These are phyloP conservation scores for Trachelus tabidus DNA, from an alignment of 2,888 invertebrate genomes.

Conservation along the genomic window DNA sequence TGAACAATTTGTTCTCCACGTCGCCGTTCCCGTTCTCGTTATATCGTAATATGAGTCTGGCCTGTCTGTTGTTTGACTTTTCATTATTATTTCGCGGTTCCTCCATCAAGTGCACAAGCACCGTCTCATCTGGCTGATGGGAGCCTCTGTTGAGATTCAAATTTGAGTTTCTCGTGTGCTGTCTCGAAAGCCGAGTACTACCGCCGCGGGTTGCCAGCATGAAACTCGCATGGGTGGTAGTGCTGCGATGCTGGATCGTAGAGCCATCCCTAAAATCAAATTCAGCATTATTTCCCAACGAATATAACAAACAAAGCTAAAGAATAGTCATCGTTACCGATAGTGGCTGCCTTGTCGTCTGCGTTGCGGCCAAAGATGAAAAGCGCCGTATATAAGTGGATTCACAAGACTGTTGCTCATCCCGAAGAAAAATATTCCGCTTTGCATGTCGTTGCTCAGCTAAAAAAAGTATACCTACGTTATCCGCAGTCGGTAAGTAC, in stretches of 20 bases:
- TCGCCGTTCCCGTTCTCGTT: conserved; percentile 14
- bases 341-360: conserved; percentile 47
- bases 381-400: conserved; percentile 89
- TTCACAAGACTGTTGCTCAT: conserved; percentile 89
- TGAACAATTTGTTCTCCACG: conserved; percentile 20
- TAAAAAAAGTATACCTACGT: conserved; percentile 46
- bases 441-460: conserved; percentile 77
- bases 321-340: conserved; percentile 38
- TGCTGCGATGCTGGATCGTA: conserved; percentile 46
- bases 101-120: conserved; percentile 25
- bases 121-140: conserved; percentile 20
- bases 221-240: conserved; percentile 41
- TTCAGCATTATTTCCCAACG: too few species aligned
- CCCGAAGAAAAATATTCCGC: conserved; percentile 85
- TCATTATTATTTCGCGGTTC: conserved; percentile 24
- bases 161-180: conserved; percentile 21
- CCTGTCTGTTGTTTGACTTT: conserved; percentile 17
- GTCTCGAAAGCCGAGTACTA: conserved; percentile 24
- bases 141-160: conserved; percentile 18
- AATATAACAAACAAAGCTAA: too few species aligned
- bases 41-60: conserved; percentile 25
- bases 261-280: conserved; percentile 45
- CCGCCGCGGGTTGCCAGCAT: conserved; percentile 22
- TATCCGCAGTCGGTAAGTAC: too few species aligned
- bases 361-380: conserved; percentile 80